These are phyloP conservation scores for Drosophila conformis DNA, from an alignment of 2,888 invertebrate species.

Conservation along the genomic window DNA sequence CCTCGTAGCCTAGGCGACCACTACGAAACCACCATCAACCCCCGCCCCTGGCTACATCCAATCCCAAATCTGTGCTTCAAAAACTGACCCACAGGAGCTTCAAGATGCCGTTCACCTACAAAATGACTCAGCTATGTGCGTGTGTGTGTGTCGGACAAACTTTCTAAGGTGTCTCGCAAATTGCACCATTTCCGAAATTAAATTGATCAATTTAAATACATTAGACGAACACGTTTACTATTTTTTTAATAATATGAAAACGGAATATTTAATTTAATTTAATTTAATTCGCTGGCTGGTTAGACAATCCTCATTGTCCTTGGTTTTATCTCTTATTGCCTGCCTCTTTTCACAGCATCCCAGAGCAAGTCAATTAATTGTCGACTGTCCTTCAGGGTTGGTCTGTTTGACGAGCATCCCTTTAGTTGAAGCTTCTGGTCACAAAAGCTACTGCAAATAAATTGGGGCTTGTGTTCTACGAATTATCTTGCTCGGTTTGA, in stretches of 20 bases:
- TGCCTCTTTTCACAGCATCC: conserved; percentile 23
- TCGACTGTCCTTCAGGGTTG: conserved; percentile 47
- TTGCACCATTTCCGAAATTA: background rate
- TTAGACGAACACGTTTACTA: background rate
- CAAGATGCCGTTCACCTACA: conserved; percentile 44
- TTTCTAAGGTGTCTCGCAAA: background rate
- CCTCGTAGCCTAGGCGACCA: conserved; percentile 53
- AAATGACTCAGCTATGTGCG: conserved; percentile 33
- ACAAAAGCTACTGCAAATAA: conserved; percentile 38
- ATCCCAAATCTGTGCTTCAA: background rate
- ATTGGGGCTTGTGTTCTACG: conserved; percentile 34
- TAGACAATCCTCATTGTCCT: background rate
- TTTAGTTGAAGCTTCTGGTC: conserved; percentile 11
- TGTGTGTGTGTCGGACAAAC: conserved; percentile 8
- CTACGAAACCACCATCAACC: conserved; percentile 3
- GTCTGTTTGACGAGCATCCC: conserved; percentile 40
- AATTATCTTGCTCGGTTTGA: conserved; percentile 13
- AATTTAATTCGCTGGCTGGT: background rate
- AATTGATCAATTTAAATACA: background rate
- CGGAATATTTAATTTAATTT: background rate
- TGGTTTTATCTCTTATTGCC: conserved; percentile 5
- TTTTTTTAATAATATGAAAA: background rate
- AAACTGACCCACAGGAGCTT: conserved; percentile 31
- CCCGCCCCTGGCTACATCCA: background rate
- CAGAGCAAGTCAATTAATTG: conserved; percentile 61